Base-by-base conservation (phyloP, 2,888 invertebrate genomes). In the Acanthopleura granulata region DNA sequence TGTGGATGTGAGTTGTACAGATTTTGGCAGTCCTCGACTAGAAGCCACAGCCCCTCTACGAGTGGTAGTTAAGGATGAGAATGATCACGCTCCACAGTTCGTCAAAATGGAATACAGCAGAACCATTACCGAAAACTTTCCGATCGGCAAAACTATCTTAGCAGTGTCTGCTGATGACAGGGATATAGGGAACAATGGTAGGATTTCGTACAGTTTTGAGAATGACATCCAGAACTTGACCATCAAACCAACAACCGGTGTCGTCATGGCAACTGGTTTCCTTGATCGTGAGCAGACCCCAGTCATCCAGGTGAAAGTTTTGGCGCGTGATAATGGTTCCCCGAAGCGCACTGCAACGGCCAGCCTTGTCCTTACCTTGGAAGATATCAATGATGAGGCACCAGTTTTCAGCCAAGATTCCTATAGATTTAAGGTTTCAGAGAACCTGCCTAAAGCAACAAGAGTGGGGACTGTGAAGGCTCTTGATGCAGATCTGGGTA, bases 281-380 rank as follows among this genome's bases (percentile, higher is more conserved):
- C 49, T 74, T 6, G 74, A 74, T 70, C 66, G 70, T 18, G 74
- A 74, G 25, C 22, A 70, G 49, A 25, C 49, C 49, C 62, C 61
- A 29, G 40, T 61, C 9, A 66, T 69, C 49, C 16, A 14, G 3
- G 50, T 49, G n/a, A 69, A 50, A 18, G 70, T 74, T 18, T 30
- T 74, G n/a, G 74, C 74, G 1, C 40, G 6, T 16, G 74, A 74
- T 51, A 62, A 62, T n/a, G 74, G 74, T 6, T 30, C 62, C 18
- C 74, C 66, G 14, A 4, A 27, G n/a, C 50, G n/a, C 3, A 69
- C 49, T 9, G 22, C 74, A 29, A 62, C 74, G 11, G 70, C 69
- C 18, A 40, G 25, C 18, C 22, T 74, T 18, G 25, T 50, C 70
- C 30, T 74, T 14, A 66, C 71, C 27, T 9, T 71, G 40, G 22